Evolutionary conservation across 1,140 invertebrate genomes (phyloP).

Genomic region (Orchestia grillus): DNA sequence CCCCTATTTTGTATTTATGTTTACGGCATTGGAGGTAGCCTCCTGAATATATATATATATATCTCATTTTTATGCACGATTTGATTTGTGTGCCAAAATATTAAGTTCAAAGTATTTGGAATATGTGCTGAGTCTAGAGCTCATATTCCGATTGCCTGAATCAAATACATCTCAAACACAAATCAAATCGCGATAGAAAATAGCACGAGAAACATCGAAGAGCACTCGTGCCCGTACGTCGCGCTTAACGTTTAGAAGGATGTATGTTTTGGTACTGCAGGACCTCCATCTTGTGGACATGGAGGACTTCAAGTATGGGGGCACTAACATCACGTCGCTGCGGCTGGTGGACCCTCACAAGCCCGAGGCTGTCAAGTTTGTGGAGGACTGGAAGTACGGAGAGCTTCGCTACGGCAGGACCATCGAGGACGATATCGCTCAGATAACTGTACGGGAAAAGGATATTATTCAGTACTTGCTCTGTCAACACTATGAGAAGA

Average conservation of each 20-base stretch:
- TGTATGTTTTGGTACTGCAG: conserved; percentile 71
- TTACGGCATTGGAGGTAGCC: not conserved
- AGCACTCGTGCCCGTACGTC: too few relatives aligned
- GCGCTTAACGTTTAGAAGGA: too few relatives aligned
- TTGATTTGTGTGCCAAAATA: too few relatives aligned
- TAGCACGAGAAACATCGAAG: too few relatives aligned
- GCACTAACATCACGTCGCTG: conserved; percentile 93
- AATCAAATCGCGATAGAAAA: too few relatives aligned
- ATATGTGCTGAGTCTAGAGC: too few relatives aligned
- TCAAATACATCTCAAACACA: too few relatives aligned
- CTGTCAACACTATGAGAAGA: not conserved
- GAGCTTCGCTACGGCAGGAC: conserved; percentile 60
- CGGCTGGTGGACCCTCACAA: conserved; percentile 84
- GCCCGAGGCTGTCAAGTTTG: conserved; percentile 76
- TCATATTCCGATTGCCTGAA: too few relatives aligned
- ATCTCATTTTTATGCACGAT: too few relatives aligned
- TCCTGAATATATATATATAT: too few relatives aligned
- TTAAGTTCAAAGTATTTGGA: too few relatives aligned
- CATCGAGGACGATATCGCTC: conserved; percentile 4
- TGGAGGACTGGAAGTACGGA: conserved; percentile 64
- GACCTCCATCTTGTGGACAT: conserved; percentile 90
- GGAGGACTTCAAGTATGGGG: conserved; percentile 92
- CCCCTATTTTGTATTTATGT: not conserved
- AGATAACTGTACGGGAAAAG: conserved; percentile 60
- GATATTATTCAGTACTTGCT: not conserved